These are phyloP conservation scores for Tautogolabrus adspersus DNA, from an alignment of 2,113 vertebrate genomes.

Conservation along the genomic window DNA sequence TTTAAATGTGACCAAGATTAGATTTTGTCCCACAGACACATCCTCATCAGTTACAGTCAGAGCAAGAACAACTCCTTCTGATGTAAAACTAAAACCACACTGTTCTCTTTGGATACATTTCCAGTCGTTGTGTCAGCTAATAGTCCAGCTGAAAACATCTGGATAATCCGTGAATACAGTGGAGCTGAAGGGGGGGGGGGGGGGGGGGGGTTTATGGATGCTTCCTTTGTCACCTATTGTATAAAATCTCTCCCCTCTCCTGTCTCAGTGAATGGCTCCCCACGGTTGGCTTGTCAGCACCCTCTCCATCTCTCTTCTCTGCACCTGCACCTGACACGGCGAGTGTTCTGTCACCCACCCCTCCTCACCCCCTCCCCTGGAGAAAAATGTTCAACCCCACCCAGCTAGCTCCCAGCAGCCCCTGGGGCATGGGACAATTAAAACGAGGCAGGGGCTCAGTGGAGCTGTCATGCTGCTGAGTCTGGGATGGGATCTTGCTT, in stretches of 20 bases:
- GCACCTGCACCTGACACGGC: conserved; percentile 77
- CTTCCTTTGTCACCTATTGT: conserved; percentile 61
- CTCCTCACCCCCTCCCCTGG: conserved; percentile 46
- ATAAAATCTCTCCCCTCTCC: conserved; percentile 63
- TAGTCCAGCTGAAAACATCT: conserved; percentile 16
- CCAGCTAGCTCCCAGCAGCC: conserved; percentile 74
- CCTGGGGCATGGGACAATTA: conserved; percentile 74
- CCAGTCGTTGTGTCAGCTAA: conserved; percentile 32
- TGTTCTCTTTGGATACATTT: conserved; percentile 40
- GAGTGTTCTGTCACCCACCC: conserved; percentile 69
- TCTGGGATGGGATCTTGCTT: conserved; percentile 56
- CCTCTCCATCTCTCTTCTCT: conserved; percentile 67
- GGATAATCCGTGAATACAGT: conserved; percentile 54
- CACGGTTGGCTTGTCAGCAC: conserved; percentile 59
- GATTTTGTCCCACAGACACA: too few relatives aligned
- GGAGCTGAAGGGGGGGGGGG: conserved; percentile 14
- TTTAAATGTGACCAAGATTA: not conserved
- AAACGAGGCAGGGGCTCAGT: conserved; percentile 69
- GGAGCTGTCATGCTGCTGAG: conserved; percentile 50
- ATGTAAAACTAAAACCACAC: conserved; percentile 5
- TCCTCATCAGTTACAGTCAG: too few relatives aligned
- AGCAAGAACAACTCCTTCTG: not conserved
- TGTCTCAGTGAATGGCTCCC: conserved; percentile 64
- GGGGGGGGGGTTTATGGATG: conserved; percentile 39
- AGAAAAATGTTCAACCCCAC: conserved; percentile 58